Percentiles rank a stretch among this genome's conserved stretches.
These are phyloP conservation scores for Campopleginae sp. DNA, from an alignment of 2,888 invertebrate genomes.

Conservation along the genomic window DNA sequence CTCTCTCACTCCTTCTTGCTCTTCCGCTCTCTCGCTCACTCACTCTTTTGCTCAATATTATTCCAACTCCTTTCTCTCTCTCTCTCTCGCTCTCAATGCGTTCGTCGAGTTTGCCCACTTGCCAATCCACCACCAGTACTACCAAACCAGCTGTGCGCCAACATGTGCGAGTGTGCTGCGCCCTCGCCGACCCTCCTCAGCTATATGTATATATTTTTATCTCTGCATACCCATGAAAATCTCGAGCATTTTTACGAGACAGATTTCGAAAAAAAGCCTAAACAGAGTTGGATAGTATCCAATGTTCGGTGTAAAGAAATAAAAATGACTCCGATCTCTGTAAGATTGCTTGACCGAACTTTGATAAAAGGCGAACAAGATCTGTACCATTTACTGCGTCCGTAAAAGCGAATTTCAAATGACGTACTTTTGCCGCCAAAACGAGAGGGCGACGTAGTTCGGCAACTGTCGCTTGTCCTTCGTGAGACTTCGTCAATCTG, in stretches of 20 bases:
- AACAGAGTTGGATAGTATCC: background rate
- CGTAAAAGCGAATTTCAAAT: constrained; percentile 15
- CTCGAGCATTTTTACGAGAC: background rate
- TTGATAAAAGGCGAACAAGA: background rate
- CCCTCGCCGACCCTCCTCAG: constrained; percentile 51
- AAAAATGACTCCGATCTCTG: background rate
- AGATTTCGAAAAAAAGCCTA: background rate
- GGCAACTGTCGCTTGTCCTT: constrained; percentile 12
- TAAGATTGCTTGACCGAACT: background rate
- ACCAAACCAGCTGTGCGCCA: constrained; percentile 61
- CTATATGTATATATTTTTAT: constrained; percentile 1
- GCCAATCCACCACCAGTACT: background rate
- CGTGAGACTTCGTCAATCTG: constrained; percentile 33
- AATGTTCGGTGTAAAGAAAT: background rate
- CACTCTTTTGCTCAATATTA: constrained; percentile 21
- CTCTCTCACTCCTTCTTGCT: constrained; percentile 41
- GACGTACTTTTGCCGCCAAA: constrained; percentile 53
- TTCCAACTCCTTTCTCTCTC: background rate
- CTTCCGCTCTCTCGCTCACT: constrained; percentile 39
- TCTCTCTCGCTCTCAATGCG: constrained; percentile 25
- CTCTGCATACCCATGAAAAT: background rate
- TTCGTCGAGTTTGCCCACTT: background rate
- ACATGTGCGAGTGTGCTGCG: constrained; percentile 66
- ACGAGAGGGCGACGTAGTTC: constrained; percentile 20
- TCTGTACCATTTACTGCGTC: background rate